Evolutionary conservation across 23 tunicate species (phyloP), one percentile per base, ranked within the genome.

Genomic region (Ciona savignyi): DNA sequence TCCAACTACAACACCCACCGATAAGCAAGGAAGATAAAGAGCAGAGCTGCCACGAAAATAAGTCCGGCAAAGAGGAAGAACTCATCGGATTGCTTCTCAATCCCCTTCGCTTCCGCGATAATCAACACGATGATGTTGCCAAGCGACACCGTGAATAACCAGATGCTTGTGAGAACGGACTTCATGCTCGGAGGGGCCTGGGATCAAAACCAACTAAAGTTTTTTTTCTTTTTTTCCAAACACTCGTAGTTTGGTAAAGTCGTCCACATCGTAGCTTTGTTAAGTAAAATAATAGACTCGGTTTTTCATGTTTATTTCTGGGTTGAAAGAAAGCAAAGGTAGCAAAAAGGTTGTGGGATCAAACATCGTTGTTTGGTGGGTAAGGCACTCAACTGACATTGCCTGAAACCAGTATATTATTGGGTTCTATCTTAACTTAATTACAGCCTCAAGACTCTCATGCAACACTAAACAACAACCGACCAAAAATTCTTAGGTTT

Each of bases 111-210:
- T 71, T 83, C 97, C 23, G 95, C 93, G 66, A 95, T 78, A 51
- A 95, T 84, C 0, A 95, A 71, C 27, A 89, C 99, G 30, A 95
- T 95, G 71, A 95, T 86, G 70, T 95, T 95, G 0, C 99, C 99
- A 63, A 95, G 90, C 32, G 96, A 95, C 11, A 95, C 99, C 26
- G 99, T 95, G 42, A 95, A 84, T 32, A 95, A 81, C 99, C 99
- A 95, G 49, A 95, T 71, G 64, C 89, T 80, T 25, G 92, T 77
- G 21, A 95, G 78, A 25, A 95, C 99, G 1, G 99, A 95, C 62
- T 95, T 95, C 99, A 95, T 95, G 74, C 82, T 80, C 19, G 96
- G 96, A 4, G 99, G 99, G 23, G 99, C 99, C 97, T 90, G 74
- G 15, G 1, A 23, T 62, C 56, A 42, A 42, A 42, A 6, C 9